Conservation (phyloP, 1,140 invertebrate species). For the Brachionus calyciflorus region DNA sequence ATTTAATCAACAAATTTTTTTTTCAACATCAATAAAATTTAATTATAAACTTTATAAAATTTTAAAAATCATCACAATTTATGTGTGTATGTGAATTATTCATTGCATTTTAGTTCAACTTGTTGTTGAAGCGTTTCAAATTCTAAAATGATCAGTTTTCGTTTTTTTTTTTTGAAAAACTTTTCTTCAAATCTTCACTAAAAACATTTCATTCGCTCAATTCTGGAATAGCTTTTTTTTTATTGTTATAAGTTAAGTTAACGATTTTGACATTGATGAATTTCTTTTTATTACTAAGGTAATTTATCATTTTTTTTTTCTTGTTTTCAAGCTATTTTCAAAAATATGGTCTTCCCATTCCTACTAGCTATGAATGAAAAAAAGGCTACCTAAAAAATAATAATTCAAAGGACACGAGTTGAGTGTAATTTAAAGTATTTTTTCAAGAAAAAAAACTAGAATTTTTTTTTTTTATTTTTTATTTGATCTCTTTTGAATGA, state of each 20-base stretch:
- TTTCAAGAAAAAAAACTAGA: too few species aligned
- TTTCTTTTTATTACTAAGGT: conserved; percentile 35
- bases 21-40: too few species aligned
- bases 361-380: conserved; percentile 1
- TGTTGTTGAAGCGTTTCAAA: neutral
- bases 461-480: too few species aligned
- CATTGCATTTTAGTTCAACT: neutral
- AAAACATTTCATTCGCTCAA: conserved; percentile 22
- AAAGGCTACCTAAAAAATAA: too few species aligned
- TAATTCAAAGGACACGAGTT: too few species aligned
- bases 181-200: conserved; percentile 24
- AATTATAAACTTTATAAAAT: neutral
- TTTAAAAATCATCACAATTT: too few species aligned
- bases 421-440: too few species aligned
- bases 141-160: conserved; percentile 8
- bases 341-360: neutral
- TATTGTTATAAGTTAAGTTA: neutral
- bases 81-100: too few species aligned
- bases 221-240: too few species aligned
- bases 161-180: conserved; percentile 3
- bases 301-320: conserved; percentile 38
- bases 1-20: too few species aligned
- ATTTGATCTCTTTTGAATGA: too few species aligned
- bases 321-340: conserved; percentile 1
- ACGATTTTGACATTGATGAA: conserved; percentile 45